These are phyloP conservation scores for Thunnus albacares DNA, from an alignment of 2,797 vertebrate species.

Conservation along the genomic window DNA sequence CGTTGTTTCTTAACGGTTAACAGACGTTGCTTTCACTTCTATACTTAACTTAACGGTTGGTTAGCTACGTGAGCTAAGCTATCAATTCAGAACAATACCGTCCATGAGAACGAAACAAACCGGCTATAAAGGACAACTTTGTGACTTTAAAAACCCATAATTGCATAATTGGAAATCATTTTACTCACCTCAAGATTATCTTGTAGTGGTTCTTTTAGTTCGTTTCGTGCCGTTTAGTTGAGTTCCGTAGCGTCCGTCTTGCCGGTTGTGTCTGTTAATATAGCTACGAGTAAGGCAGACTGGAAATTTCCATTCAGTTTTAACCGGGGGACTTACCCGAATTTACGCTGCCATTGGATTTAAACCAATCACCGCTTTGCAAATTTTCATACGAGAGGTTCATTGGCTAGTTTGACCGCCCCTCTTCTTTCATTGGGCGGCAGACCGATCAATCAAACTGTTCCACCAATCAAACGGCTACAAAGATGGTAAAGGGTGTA, in stretches of 20 bases:
- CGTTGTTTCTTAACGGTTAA: not conserved
- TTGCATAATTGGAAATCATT: rapidly evolving
- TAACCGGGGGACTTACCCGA: not conserved
- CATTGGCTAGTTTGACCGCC: conserved; percentile 32
- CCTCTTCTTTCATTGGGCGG: conserved; percentile 9
- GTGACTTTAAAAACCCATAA: not conserved
- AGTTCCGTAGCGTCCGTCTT: rapidly evolving
- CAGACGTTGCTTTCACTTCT: not conserved
- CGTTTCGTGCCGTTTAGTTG: not conserved
- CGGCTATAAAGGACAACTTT: rapidly evolving
- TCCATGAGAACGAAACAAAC: not conserved
- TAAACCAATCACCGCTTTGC: conserved; percentile 54
- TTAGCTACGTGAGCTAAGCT: not conserved
- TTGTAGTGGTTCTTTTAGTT: not conserved
- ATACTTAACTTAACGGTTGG: not conserved
- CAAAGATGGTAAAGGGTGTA: rapidly evolving
- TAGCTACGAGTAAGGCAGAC: not conserved
- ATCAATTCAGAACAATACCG: conserved; percentile 22
- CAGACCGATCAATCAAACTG: conserved; percentile 18
- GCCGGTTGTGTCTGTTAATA: not conserved
- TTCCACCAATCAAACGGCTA: conserved; percentile 22
- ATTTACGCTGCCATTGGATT: not conserved
- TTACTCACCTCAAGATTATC: conserved; percentile 47
- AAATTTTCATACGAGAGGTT: not conserved
- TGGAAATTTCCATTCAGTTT: conserved; percentile 85